Evolutionary conservation across 2,888 invertebrate genomes (phyloP).

Genomic region (Ophion obscuratus): DNA sequence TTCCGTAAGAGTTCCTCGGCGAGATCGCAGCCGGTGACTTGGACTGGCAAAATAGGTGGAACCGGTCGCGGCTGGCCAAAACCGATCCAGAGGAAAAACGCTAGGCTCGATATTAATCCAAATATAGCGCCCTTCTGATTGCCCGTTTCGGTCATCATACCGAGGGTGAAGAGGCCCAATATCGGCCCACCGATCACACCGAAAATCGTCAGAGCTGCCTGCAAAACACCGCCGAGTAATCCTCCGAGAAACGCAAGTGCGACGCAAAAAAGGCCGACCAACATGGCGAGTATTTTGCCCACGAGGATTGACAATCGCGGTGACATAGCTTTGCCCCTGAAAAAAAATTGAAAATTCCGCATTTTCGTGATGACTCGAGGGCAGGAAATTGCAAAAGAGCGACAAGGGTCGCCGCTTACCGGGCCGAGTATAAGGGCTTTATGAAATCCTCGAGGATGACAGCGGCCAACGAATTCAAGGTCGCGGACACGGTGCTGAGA

Average conservation of each 20-base stretch:
- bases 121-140: conserved; percentile 90
- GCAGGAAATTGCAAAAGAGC: not conserved
- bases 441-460: conserved; percentile 95
- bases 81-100: conserved; percentile 92
- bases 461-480: conserved; percentile 95
- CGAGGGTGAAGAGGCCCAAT: conserved; percentile 92
- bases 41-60: conserved; percentile 85
- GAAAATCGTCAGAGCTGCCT: conserved; percentile 93
- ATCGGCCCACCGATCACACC: conserved; percentile 95
- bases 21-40: conserved; percentile 85
- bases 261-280: conserved; percentile 91
- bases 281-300: conserved; percentile 88
- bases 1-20: conserved; percentile 25
- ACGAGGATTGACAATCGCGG: conserved; percentile 64
- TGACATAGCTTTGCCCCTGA: conserved; percentile 71
- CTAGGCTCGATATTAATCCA: conserved; percentile 88
- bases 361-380: not conserved
- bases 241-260: conserved; percentile 89
- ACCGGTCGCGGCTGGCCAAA: conserved; percentile 91
- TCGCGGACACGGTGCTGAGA: conserved; percentile 95
- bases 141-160: conserved; percentile 91
- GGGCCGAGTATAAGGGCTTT: conserved; percentile 80
- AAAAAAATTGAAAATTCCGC: conserved; percentile 29
- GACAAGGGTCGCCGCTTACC: conserved; percentile 61
- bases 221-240: conserved; percentile 89